Conservation (phyloP, 2,888 invertebrate genomes). For the Dolichomitus sp. region DNA sequence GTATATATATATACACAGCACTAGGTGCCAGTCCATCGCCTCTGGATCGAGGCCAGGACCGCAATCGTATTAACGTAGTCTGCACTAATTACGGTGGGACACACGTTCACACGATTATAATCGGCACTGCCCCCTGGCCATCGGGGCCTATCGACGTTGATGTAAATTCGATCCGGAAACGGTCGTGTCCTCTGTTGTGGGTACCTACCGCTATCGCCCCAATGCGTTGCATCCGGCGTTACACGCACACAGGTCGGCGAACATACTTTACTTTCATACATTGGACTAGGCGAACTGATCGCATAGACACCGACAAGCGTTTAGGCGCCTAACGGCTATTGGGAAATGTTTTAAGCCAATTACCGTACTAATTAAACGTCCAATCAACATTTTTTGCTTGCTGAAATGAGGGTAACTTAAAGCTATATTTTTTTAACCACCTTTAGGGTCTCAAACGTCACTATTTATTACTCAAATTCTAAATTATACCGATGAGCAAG, state of each 20-base stretch:
- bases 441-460: too few relatives aligned
- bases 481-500: background rate
- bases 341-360: slow-evolving; percentile 39
- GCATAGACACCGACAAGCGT: slow-evolving; percentile 6
- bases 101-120: slow-evolving; percentile 68
- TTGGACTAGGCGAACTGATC: background rate
- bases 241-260: background rate
- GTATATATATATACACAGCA: background rate
- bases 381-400: background rate
- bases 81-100: slow-evolving; percentile 65
- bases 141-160: slow-evolving; percentile 46
- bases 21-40: slow-evolving; percentile 41
- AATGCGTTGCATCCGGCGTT: slow-evolving; percentile 25
- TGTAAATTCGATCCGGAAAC: slow-evolving; percentile 64
- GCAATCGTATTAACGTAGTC: slow-evolving; percentile 66
- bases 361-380: slow-evolving; percentile 33
- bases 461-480: too few relatives aligned
- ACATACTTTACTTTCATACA: background rate
- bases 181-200: slow-evolving; percentile 25
- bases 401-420: background rate
- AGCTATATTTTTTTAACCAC: background rate
- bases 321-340: slow-evolving; percentile 27
- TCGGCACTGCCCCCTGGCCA: slow-evolving; percentile 50
- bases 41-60: slow-evolving; percentile 64
- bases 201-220: slow-evolving; percentile 2